Conservation (phyloP, 2,113 vertebrate genomes). For the Etheostoma cragini region DNA sequence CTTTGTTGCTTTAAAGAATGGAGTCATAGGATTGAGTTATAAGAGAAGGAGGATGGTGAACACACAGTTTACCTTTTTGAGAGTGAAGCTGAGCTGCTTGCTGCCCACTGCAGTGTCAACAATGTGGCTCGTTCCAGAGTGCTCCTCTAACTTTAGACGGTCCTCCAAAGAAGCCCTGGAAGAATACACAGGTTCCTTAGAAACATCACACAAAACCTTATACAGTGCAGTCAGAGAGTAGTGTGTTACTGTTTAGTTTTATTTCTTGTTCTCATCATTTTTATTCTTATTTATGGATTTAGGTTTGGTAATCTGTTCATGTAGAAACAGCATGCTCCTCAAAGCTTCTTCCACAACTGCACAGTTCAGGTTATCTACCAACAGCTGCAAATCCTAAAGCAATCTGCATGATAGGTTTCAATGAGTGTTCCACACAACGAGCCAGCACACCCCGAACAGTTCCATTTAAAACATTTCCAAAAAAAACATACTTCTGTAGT, state of each 20-base stretch:
- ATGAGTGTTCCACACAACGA: background rate
- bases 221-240: background rate
- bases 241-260: too few species aligned
- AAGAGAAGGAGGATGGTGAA: background rate
- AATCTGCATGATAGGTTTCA: background rate
- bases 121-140: slow-evolving; percentile 83
- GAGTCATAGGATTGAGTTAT: background rate
- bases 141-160: slow-evolving; percentile 91
- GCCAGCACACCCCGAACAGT: background rate
- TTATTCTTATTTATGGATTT: background rate
- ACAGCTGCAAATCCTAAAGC: slow-evolving; percentile 20
- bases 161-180: slow-evolving; percentile 93
- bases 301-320: background rate
- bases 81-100: slow-evolving; percentile 95
- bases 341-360: background rate
- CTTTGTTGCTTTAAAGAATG: background rate
- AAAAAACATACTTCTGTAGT: slow-evolving; percentile 91
- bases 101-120: slow-evolving; percentile 92
- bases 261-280: background rate
- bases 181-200: slow-evolving; percentile 12
- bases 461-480: slow-evolving; percentile 1
- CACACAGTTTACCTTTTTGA: slow-evolving; percentile 88
- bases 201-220: background rate
- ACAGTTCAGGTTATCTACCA: background rate
- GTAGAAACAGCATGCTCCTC: background rate